Evolutionary conservation across 2,888 invertebrate species (phyloP), one percentile per base, ranked within the genome.

Genomic region (Limnephilus lunatus): DNA sequence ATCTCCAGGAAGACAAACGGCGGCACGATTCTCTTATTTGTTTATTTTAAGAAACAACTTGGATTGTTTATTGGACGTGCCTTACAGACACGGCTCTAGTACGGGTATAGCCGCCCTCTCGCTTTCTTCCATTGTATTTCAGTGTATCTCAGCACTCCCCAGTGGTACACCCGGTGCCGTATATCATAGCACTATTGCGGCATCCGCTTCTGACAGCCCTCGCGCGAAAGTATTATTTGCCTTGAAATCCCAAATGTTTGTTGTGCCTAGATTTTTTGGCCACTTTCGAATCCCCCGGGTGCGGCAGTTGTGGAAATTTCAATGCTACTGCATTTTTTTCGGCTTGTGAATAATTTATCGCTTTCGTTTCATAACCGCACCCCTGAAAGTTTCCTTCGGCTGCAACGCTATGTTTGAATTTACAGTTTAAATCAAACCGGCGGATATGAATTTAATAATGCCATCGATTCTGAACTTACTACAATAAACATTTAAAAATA

Each of bases 61-160:
- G 90, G 92, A 92, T 92, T 92, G 92, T 92, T 92, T 92, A 92
- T 92, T 92, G 92, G 91, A 90, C 91, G 92, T 92, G 91, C 90
- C 92, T 35, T 87, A 82, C 90, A 87, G 92, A 92, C 92, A 89
- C 91, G 85, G 48, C 89, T 81, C 39, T 89, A 32, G n/a, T 44
- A 30, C 87, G 53, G 25, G 68, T 68, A n/a, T 68, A 68, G 25
- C 48, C 31, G 31, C 53, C 89, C 81, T 68, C 88, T 68, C 80
- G 32, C 35, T 89, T 85, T 89, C 85, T 32, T 88, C 35, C 80
- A 53, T 68, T 88, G 32, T 53, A 80, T 39, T 31, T 80, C 19
- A 48, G 31, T 2, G 44, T 86, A 35, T 31, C 88, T 31, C 86
- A 31, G 88, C 88, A 44, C 39, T 88, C 68, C 88, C 88, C 68